Evolutionary conservation across 2,113 vertebrate genomes (phyloP).

Genomic region (Antigone vipio): DNA sequence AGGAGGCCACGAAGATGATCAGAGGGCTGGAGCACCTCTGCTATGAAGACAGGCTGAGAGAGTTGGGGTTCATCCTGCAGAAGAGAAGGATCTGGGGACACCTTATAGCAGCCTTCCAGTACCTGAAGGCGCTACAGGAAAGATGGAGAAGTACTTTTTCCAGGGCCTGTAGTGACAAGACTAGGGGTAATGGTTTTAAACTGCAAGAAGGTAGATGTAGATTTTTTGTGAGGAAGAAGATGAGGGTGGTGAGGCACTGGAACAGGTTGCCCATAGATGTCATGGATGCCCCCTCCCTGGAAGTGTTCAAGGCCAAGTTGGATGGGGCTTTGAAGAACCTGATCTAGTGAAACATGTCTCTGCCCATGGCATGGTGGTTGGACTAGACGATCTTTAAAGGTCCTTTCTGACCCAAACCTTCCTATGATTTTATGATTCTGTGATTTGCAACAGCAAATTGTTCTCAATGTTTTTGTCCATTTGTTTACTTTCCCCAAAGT

Average conservation of each 20-base stretch:
- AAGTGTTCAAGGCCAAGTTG: accelerated
- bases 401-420: neutral
- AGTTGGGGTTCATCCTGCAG: neutral
- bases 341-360: neutral
- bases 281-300: neutral
- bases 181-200: neutral
- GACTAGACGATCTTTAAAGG: neutral
- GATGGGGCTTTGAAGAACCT: neutral
- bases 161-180: no score
- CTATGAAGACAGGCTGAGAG: accelerated
- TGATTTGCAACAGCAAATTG: neutral
- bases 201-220: neutral
- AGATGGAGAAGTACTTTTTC: neutral
- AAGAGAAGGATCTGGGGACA: accelerated
- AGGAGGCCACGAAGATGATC: neutral
- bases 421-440: neutral
- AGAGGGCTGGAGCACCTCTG: accelerated
- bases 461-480: accelerated
- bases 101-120: accelerated
- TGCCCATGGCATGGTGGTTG: accelerated
- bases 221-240: neutral
- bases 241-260: neutral
- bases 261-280: neutral
- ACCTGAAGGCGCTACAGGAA: neutral
- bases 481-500: neutral